Evolutionary conservation across 2,113 vertebrate genomes (phyloP), one percentile per base, ranked within the genome.

Genomic region (Amblyornis subalaris): DNA sequence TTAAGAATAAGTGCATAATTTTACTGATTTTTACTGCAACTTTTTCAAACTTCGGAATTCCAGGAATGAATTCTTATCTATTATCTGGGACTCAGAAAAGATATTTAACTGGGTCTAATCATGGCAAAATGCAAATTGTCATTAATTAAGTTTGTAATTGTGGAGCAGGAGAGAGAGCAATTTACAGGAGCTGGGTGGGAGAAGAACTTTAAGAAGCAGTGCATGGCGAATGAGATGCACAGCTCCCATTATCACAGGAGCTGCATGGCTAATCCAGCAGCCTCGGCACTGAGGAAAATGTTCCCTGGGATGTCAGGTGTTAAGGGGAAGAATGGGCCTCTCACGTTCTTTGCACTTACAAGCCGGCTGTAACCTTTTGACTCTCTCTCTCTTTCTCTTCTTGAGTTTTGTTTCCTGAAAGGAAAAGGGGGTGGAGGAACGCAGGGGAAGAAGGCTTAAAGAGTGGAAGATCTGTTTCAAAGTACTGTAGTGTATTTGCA

Each of bases 381-480:
- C 96, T 95, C 95, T 85, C 84, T 85, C 92, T 94, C 96, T 96
- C 84, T 94, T 83, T 96, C 81, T 96, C 82, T 90, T 91, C 92
- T 94, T 90, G 85, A 95, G 91, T 96, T 94, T 95, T 93, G 95
- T 96, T 96, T 97, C 96, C 93, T 97, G 95, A 96, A 94, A 96
- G 95, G 92, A 95, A 96, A 94, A 94, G 80, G 81, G 83, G 82
- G 75, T 88, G 66, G 73, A 45, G 81, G 45, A 66, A 85, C 0
- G 47, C 65, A 93, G 55, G 87, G 92, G 60, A 93, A 92, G 86
- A 74, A 94, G 73, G 82, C 64, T 88, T 88, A 76, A 79, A 76
- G 64, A 82, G 77, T 89, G 57, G 81, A 93, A 88, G 82, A 70
- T 85, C 91, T 92, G 64, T 96, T 90, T 90, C 91, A 92, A 84